phyloP scores from a whole-genome alignment of 2,113 vertebrate species.

The Diphyllodes magnificus region DNA sequence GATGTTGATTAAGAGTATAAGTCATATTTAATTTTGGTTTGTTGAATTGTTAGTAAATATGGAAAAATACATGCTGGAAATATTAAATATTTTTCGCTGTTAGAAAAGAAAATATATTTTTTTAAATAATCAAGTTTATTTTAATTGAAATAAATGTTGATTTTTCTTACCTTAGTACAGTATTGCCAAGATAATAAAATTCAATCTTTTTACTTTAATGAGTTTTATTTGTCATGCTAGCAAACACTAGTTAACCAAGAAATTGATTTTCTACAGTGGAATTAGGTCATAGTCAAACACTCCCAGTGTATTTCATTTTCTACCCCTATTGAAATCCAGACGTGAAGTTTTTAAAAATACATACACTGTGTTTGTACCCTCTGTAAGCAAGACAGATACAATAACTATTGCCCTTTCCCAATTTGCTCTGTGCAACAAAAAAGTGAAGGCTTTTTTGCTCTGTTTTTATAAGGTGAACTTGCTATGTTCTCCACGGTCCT shows the following conservation, averaged over 20 bases:
- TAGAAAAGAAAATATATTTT: neutral
- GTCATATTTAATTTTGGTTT: neutral
- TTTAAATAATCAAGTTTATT: neutral
- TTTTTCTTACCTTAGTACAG: neutral
- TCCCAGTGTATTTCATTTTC: slow-evolving; percentile 1
- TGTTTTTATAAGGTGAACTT: neutral
- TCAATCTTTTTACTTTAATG: slow-evolving; percentile 5
- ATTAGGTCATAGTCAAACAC: neutral
- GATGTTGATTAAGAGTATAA: neutral
- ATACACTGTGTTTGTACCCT: neutral
- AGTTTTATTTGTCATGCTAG: neutral
- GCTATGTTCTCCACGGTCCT: neutral
- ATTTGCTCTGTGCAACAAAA: neutral
- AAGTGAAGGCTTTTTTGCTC: neutral
- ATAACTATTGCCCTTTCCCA: neutral
- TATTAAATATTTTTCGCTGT: neutral
- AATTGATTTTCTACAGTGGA: slow-evolving; percentile 28
- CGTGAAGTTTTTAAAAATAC: neutral
- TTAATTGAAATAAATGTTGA: neutral
- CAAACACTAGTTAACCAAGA: slow-evolving; percentile 9
- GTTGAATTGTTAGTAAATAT: neutral
- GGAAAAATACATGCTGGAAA: neutral
- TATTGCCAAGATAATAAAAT: neutral
- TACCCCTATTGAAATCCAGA: neutral
- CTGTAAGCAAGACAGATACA: neutral